Conservation (phyloP, 2,888 invertebrate genomes). For the Scaptomyza polygonia region DNA sequence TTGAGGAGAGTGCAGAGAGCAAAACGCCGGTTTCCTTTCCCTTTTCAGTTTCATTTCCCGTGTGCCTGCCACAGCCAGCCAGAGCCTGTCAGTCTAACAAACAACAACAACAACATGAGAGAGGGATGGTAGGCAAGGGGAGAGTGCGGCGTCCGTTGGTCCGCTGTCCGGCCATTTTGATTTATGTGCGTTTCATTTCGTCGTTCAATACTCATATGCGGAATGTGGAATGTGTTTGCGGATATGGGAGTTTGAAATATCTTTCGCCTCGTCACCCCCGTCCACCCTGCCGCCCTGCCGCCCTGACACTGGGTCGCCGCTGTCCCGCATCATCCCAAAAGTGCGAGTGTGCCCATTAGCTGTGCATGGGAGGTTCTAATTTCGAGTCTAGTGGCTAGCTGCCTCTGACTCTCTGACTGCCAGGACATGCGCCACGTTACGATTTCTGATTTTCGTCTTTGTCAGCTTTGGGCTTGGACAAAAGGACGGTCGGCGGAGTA, state of each 20-base stretch:
- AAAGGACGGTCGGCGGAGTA: not conserved
- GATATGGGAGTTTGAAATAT: slow-evolving; percentile 82
- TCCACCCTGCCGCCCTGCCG: not conserved
- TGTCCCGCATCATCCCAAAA: slow-evolving; percentile 10
- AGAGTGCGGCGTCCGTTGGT: slow-evolving; percentile 57
- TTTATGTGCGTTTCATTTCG: slow-evolving; percentile 84
- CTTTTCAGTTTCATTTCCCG: slow-evolving; percentile 81
- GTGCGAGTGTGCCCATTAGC: slow-evolving; percentile 72
- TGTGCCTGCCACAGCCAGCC: slow-evolving; percentile 60
- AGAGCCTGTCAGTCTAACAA: slow-evolving; percentile 74
- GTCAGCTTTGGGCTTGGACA: slow-evolving; percentile 68
- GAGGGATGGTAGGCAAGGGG: slow-evolving; percentile 5
- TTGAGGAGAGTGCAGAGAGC: slow-evolving; percentile 50
- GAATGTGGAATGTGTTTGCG: slow-evolving; percentile 76
- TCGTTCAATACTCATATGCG: slow-evolving; percentile 83
- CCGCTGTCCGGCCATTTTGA: slow-evolving; percentile 84
- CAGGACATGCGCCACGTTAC: slow-evolving; percentile 75
- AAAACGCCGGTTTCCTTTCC: slow-evolving; percentile 79
- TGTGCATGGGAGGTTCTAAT: slow-evolving; percentile 80
- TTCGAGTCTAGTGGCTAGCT: slow-evolving; percentile 65
- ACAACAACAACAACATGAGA: slow-evolving; percentile 12
- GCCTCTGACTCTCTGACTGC: slow-evolving; percentile 34
- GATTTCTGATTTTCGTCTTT: slow-evolving; percentile 79
- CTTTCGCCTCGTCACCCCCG: slow-evolving; percentile 59
- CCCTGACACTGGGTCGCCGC: not conserved